Evolutionary conservation across 2,797 vertebrate genomes (phyloP).

Genomic region (Pipistrellus pygmaeus): DNA sequence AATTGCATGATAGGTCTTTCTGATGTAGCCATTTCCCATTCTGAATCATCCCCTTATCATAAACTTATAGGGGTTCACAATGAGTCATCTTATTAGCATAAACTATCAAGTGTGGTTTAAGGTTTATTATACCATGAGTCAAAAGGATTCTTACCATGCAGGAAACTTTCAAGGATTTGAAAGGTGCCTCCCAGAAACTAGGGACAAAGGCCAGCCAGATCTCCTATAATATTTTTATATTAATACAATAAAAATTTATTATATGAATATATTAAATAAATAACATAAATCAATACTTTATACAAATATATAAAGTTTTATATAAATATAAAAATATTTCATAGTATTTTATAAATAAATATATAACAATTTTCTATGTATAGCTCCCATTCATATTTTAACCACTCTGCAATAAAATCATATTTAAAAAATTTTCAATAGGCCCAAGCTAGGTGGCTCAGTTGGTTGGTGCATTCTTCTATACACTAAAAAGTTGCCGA

Average conservation of each 20-base stretch:
- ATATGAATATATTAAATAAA: background rate
- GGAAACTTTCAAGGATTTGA: constrained; percentile 39
- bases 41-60: background rate
- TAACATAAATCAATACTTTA: background rate
- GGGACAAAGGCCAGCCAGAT: background rate
- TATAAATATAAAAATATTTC: background rate
- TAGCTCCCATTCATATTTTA: constrained; percentile 8
- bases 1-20: background rate
- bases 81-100: background rate
- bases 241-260: background rate
- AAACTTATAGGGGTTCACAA: background rate
- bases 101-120: background rate
- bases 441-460: background rate
- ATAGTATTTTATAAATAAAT: background rate
- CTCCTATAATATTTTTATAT: background rate
- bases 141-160: background rate
- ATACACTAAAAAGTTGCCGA: background rate
- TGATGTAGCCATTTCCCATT: background rate
- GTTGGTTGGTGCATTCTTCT: background rate
- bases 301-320: background rate
- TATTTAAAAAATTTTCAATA: constrained; percentile 5
- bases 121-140: background rate
- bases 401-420: constrained; percentile 13
- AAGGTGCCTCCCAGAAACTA: background rate
- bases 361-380: background rate